These are phyloP conservation scores for Heliopora coerulea DNA, from an alignment of 92 coral and sea anemone genomes.

Conservation along the genomic window DNA sequence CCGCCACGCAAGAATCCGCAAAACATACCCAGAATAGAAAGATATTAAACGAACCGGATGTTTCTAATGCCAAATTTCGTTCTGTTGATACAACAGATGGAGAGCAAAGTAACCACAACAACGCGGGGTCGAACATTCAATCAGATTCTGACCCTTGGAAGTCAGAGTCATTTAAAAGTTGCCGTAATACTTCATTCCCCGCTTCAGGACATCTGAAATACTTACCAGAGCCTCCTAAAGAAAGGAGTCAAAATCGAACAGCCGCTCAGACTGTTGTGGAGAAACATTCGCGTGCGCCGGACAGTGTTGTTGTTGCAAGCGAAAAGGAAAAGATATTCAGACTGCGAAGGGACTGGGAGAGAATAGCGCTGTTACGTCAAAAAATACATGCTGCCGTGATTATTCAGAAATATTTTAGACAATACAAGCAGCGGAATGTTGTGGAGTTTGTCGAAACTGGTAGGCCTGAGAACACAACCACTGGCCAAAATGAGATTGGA, in stretches of 20 bases:
- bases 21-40: neutral
- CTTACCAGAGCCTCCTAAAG: neutral
- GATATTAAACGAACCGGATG: neutral
- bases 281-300: conserved; percentile 29
- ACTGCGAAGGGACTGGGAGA: conserved; percentile 66
- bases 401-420: conserved; percentile 73
- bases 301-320: conserved; percentile 11
- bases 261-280: conserved; percentile 6
- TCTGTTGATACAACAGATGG: too few relatives aligned
- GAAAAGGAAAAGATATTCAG: conserved; percentile 19
- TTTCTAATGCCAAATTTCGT: too few relatives aligned
- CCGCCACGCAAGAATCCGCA: too few relatives aligned
- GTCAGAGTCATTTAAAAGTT: neutral
- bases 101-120: too few relatives aligned
- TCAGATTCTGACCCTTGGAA: neutral
- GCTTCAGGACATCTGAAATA: neutral
- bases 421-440: neutral
- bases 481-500: neutral
- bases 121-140: neutral
- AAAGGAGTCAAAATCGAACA: neutral
- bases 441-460: neutral
- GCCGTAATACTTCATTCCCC: neutral
- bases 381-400: conserved; percentile 81
- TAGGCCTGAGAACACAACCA: neutral
- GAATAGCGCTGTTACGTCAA: conserved; percentile 69